Evolutionary conservation across 2,113 vertebrate genomes (phyloP), one percentile per base, ranked within the genome.

Genomic region (Callaeas wilsoni): DNA sequence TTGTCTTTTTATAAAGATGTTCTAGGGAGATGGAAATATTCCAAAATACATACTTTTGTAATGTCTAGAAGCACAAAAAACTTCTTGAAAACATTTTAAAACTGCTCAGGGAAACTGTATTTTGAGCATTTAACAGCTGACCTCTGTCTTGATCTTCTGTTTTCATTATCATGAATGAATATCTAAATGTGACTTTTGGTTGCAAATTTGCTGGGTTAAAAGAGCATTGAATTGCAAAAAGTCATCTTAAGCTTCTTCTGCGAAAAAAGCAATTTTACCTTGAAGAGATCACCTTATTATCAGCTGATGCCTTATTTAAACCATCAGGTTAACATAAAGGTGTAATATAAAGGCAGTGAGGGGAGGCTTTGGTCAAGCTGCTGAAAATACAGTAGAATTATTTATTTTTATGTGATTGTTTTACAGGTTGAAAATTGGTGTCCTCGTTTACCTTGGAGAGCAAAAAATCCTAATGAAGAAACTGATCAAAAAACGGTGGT

Each of bases 381-480:
- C n/a, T 95, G 57, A 52, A 84, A 85, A 63, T n/a, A 44, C 56
- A 93, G 55, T 14, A 10, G 41, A 65, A 59, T 47, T 16, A 67
- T 53, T 80, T 39, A 78, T 76, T 75, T 78, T 91, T 10, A 42
- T 79, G 26, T 75, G 44, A 41, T 96, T 92, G 21, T 96, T 96
- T 95, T 96, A 42, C 57, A 99, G 99, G 99, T 99, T 98, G 99
- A 99, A 98, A 99, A 99, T 95, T 99, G 99, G 99, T 99, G 99
- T 98, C 99, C 99, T 95, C 99, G 98, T 87, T 99, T 99, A 93
- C 98, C 98, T 78, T 99, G 99, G 99, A 99, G 99, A 98, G 97
- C 97, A 91, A 99, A 98, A 96, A 98, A 96, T 96, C 97, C 98
- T 93, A 98, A 98, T 26, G 99, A 99, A 77, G 99, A 99, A 94